These are phyloP conservation scores for Platichthys flesus DNA, from an alignment of 2,113 vertebrate genomes.

Conservation along the genomic window DNA sequence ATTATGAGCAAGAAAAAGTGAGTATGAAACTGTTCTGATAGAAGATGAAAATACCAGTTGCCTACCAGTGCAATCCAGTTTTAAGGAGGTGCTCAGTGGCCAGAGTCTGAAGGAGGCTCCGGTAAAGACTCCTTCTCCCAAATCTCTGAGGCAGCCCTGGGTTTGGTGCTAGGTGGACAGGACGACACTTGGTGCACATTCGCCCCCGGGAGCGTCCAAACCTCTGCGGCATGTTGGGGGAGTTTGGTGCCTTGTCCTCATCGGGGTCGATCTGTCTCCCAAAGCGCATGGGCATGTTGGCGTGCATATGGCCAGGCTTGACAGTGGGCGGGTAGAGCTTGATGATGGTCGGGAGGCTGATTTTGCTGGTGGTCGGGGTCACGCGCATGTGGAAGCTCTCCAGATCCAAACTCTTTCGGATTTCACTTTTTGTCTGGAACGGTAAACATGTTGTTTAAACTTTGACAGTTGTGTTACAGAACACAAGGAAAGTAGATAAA, in stretches of 20 bases:
- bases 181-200: constrained; percentile 48
- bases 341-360: constrained; percentile 64
- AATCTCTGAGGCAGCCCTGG: constrained; percentile 57
- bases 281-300: constrained; percentile 80
- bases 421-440: constrained; percentile 55
- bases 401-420: constrained; percentile 73
- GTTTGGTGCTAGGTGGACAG: constrained; percentile 8
- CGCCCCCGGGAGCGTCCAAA: constrained; percentile 72
- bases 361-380: constrained; percentile 56
- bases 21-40: not conserved
- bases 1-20: too few relatives aligned
- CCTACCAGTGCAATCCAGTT: constrained; percentile 48
- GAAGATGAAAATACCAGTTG: not conserved
- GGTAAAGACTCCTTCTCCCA: constrained; percentile 42
- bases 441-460: not conserved
- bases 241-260: constrained; percentile 37
- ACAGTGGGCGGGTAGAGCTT: constrained; percentile 62
- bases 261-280: constrained; percentile 53
- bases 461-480: not conserved
- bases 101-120: constrained; percentile 48
- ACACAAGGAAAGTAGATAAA: too few relatives aligned
- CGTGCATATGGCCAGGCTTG: constrained; percentile 56
- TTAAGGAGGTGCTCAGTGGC: constrained; percentile 39
- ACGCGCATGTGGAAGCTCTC: constrained; percentile 57
- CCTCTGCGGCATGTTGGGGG: constrained; percentile 80